Evolutionary conservation across 2,797 vertebrate genomes (phyloP).

Genomic region (Agapornis canus): DNA sequence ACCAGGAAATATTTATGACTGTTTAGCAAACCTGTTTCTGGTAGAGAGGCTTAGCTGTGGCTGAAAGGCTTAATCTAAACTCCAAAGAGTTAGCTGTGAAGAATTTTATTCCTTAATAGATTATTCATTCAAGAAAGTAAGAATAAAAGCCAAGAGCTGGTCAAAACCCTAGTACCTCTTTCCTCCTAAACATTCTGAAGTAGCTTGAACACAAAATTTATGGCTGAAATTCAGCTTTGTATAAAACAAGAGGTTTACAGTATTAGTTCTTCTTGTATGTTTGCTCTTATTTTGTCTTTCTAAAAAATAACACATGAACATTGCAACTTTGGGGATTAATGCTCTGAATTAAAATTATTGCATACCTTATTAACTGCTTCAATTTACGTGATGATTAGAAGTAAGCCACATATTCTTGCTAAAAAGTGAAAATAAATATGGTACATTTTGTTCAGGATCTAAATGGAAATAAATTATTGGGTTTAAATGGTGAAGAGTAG

Average conservation of each 20-base stretch:
- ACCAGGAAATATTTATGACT: neutral
- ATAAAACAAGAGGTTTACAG: neutral
- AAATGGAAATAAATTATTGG: neutral
- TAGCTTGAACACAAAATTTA: neutral
- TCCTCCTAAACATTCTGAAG: neutral
- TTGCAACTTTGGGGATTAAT: constrained; percentile 35
- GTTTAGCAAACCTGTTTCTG: neutral
- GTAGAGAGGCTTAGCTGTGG: neutral
- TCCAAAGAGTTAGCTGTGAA: neutral
- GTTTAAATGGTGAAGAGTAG: neutral
- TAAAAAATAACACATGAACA: constrained; percentile 10
- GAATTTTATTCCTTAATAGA: neutral
- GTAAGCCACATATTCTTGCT: neutral
- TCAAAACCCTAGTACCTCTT: neutral
- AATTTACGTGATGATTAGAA: constrained; percentile 9
- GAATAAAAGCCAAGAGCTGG: neutral
- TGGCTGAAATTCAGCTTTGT: neutral
- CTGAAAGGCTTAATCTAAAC: neutral
- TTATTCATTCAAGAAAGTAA: neutral
- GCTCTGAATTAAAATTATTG: constrained; percentile 50
- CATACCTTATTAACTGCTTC: constrained; percentile 48
- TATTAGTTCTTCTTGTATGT: neutral
- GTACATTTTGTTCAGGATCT: neutral
- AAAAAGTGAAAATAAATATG: neutral
- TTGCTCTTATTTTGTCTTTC: constrained; percentile 19